Evolutionary conservation across 2,888 invertebrate genomes (phyloP).

Genomic region (Agonopterix arenella): DNA sequence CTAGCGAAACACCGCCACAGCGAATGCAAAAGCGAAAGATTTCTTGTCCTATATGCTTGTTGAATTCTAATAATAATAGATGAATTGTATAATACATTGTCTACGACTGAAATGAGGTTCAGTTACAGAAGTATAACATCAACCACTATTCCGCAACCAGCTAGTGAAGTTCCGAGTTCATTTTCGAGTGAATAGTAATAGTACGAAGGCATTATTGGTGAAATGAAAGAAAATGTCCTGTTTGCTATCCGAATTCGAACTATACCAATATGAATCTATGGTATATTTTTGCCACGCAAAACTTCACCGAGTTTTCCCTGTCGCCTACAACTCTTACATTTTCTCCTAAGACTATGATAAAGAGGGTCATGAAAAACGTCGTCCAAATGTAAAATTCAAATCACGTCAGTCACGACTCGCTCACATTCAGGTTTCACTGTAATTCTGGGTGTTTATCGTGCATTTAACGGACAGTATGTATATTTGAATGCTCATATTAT

Average conservation of each 20-base stretch:
- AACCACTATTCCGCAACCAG: too few relatives aligned
- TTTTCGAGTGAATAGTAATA: too few relatives aligned
- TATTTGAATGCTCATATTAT: conserved; percentile 77
- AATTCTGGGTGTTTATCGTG: conserved; percentile 78
- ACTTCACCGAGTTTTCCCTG: too few relatives aligned
- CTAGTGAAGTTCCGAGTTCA: too few relatives aligned
- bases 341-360: conserved; percentile 29
- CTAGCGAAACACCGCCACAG: conserved; percentile 6
- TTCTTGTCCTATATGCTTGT: conserved; percentile 1
- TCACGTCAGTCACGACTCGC: conserved; percentile 68
- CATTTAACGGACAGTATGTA: conserved; percentile 77
- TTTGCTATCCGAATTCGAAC: too few relatives aligned
- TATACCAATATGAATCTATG: too few relatives aligned
- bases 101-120: too few relatives aligned
- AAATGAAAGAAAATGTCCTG: too few relatives aligned
- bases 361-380: conserved; percentile 50
- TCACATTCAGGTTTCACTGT: conserved; percentile 74
- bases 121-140: too few relatives aligned
- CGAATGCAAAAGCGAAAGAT: conserved; percentile 7
- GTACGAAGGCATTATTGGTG: too few relatives aligned
- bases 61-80: conserved; percentile 9
- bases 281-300: too few relatives aligned
- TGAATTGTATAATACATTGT: conserved; percentile 15
- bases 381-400: conserved; percentile 60
- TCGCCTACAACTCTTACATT: too few relatives aligned